Conservation (phyloP, 2,113 vertebrate genomes). For the Puma concolor region DNA sequence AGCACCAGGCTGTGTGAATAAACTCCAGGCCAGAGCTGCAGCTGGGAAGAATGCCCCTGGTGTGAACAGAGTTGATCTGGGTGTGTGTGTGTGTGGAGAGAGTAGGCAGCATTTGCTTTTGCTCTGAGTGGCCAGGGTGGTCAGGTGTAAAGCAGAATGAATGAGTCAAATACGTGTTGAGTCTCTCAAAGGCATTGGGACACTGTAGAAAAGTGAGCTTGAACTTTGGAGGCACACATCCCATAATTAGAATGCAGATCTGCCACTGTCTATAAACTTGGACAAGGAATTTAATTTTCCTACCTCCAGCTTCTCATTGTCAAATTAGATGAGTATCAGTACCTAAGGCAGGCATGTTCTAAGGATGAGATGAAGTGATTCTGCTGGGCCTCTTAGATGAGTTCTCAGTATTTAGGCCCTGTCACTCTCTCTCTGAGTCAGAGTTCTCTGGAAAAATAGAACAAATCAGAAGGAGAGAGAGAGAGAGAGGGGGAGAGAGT, state of each 20-base stretch:
- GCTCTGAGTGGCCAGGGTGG: neutral
- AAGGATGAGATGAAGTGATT: neutral
- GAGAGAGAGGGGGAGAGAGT: neutral
- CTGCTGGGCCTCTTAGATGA: neutral
- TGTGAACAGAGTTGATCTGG: neutral
- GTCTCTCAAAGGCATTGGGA: neutral
- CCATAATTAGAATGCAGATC: neutral
- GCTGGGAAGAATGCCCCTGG: neutral
- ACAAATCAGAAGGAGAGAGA: neutral
- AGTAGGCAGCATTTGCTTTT: neutral
- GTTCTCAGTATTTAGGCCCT: neutral
- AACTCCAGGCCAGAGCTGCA: neutral
- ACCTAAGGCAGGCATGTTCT: neutral
- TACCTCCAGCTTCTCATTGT: neutral
- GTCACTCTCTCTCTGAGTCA: neutral
- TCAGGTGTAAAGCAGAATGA: neutral
- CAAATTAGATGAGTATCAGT: neutral
- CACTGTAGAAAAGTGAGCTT: neutral
- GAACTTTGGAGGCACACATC: neutral
- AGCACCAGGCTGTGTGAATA: constrained; percentile 47
- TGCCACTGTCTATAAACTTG: neutral
- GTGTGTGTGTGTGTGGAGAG: neutral
- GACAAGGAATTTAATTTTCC: neutral
- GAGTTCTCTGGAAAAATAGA: neutral
- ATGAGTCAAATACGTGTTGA: neutral